Evolutionary conservation across 2,888 invertebrate species (phyloP).

Genomic region (Acleris cristana): DNA sequence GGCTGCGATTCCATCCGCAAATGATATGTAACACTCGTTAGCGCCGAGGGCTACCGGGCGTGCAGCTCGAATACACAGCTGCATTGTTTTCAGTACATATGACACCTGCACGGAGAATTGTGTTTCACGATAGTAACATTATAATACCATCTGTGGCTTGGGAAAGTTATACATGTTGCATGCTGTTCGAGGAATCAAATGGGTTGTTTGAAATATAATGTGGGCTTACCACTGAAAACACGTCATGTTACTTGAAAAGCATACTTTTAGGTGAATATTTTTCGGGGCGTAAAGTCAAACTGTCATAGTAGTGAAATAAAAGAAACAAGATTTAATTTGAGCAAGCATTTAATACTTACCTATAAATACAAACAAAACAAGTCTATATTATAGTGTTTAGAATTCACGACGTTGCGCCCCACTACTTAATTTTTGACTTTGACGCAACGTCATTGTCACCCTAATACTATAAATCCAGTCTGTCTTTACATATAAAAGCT

Average conservation of each 20-base stretch:
- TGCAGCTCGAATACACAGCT: background rate
- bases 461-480: too few species aligned
- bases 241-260: too few species aligned
- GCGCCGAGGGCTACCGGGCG: background rate
- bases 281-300: too few species aligned
- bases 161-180: too few species aligned
- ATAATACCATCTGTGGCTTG: too few species aligned
- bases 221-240: background rate
- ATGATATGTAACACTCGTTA: conserved; percentile 5
- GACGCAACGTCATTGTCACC: too few species aligned
- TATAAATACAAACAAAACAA: conserved; percentile 3
- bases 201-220: background rate
- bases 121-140: background rate
- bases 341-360: conserved; percentile 45
- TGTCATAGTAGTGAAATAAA: conserved; percentile 1
- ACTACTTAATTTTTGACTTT: too few species aligned
- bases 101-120: conserved; percentile 4
- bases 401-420: too few species aligned
- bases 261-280: too few species aligned
- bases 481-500: too few species aligned
- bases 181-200: too few species aligned
- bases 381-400: too few species aligned
- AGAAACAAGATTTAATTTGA: conserved; percentile 38
- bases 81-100: conserved; percentile 17
- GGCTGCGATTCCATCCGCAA: background rate